Conservation (phyloP, 1,140 invertebrate genomes). For the Himalopsyche phryganea region DNA sequence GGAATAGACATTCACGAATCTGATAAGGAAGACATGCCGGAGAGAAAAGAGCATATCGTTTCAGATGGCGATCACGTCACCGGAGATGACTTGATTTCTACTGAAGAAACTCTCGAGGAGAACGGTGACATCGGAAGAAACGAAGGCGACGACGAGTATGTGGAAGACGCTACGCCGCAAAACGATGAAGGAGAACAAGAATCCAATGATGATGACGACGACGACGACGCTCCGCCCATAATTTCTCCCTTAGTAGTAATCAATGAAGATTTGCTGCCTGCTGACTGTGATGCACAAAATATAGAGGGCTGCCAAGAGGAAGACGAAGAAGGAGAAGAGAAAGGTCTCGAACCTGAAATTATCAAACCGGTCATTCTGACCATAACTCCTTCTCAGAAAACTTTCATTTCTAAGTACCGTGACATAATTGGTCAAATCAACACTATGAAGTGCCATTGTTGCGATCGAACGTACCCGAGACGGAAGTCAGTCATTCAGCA, state of each 20-base stretch:
- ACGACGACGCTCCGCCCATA: constrained; percentile 39
- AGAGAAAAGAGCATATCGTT: neutral
- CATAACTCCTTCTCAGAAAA: constrained; percentile 48
- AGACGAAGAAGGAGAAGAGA: constrained; percentile 40
- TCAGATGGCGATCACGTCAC: constrained; percentile 6
- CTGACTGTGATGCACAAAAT: constrained; percentile 36
- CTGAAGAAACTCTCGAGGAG: constrained; percentile 6
- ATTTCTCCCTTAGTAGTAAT: constrained; percentile 48
- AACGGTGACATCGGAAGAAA: constrained; percentile 30
- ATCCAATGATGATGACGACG: constrained; percentile 34
- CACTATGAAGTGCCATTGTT: constrained; percentile 49
- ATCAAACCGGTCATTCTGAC: constrained; percentile 18
- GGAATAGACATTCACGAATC: constrained; percentile 26
- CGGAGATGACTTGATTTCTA: neutral
- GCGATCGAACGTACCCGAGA: constrained; percentile 46
- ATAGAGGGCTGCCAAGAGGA: constrained; percentile 39
- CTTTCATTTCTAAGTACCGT: constrained; percentile 48
- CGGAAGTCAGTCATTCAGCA: constrained; percentile 52
- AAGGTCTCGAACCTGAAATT: constrained; percentile 35
- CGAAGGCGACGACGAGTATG: constrained; percentile 37
- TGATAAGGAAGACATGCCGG: constrained; percentile 23
- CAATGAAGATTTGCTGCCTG: constrained; percentile 40
- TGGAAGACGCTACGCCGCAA: constrained; percentile 35
- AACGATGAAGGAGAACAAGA: constrained; percentile 24
- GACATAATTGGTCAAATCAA: constrained; percentile 52